These are phyloP conservation scores for Atlantisia rogersi DNA, from an alignment of 2,113 vertebrate species.

Conservation along the genomic window DNA sequence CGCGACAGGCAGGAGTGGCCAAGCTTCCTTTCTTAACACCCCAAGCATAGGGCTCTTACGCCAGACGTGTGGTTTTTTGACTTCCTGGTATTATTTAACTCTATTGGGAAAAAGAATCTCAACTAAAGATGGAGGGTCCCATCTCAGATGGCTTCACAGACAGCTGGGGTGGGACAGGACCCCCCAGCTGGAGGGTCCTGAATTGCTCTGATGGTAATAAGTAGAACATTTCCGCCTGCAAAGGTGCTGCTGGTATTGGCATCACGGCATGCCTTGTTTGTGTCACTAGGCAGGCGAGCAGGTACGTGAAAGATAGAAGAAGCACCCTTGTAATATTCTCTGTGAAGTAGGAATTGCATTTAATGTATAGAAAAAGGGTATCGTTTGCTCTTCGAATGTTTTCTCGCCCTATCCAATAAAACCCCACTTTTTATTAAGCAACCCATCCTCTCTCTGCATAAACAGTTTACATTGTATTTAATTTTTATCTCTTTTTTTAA, in stretches of 20 bases:
- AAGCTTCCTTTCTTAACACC: background rate
- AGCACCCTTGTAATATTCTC: constrained; percentile 20
- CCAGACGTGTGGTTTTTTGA: background rate
- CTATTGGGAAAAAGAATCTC: background rate
- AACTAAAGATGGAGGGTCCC: background rate
- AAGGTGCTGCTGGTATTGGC: background rate
- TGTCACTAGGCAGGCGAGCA: background rate
- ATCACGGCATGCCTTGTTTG: background rate
- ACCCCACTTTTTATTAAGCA: background rate
- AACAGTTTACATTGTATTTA: constrained; percentile 15
- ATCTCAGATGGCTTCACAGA: background rate
- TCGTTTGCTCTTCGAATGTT: constrained; percentile 11
- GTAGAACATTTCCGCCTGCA: background rate
- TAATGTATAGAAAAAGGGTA: constrained; percentile 41
- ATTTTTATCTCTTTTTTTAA: background rate
- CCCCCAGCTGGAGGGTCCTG: background rate
- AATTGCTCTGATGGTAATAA: background rate
- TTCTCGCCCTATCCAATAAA: constrained; percentile 6
- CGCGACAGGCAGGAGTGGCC: background rate
- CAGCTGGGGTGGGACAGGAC: background rate
- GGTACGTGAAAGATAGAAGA: background rate
- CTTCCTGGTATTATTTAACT: constrained; percentile 1
- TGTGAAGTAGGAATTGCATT: constrained; percentile 26
- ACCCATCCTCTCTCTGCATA: constrained; percentile 10
- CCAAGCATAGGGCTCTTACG: background rate